Conservation (phyloP, 2,888 invertebrate species). For the Drosophila phalerata region DNA sequence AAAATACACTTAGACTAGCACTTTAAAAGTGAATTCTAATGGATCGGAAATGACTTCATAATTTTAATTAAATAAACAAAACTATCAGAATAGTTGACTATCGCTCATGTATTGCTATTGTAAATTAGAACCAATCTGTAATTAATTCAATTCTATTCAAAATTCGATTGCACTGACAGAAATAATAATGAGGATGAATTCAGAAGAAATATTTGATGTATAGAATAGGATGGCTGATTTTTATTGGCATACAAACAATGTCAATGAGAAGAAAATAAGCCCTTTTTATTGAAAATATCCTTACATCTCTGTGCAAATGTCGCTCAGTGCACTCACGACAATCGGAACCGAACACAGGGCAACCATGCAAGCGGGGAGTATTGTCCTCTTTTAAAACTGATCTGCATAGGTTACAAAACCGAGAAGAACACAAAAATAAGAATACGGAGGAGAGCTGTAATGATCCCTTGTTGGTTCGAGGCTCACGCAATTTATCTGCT, state of each 20-base stretch:
- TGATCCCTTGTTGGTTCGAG: conserved; percentile 48
- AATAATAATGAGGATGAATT: background rate
- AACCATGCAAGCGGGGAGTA: conserved; percentile 9
- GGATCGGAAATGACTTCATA: background rate
- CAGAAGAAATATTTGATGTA: background rate
- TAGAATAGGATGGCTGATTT: background rate
- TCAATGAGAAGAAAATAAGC: background rate
- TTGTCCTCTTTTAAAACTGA: conserved; percentile 15
- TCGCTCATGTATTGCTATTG: background rate
- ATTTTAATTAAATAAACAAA: background rate
- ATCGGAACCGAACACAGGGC: conserved; percentile 2
- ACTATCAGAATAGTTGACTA: background rate
- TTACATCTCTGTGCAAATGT: conserved; percentile 7
- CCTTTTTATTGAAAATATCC: background rate
- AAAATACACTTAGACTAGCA: background rate
- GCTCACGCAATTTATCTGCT: conserved; percentile 71
- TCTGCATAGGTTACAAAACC: conserved; percentile 50
- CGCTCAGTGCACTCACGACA: conserved; percentile 31
- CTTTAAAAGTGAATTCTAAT: background rate
- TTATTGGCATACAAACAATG: background rate
- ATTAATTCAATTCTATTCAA: background rate
- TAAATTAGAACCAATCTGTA: background rate
- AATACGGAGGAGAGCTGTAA: conserved; percentile 32
- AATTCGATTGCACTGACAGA: background rate
- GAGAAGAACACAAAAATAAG: conserved; percentile 3